A percentile compares a stretch with the other conserved stretches of the same genome.
Conservation (phyloP, 2,113 vertebrate species). For the Nyctibius bracteatus region DNA sequence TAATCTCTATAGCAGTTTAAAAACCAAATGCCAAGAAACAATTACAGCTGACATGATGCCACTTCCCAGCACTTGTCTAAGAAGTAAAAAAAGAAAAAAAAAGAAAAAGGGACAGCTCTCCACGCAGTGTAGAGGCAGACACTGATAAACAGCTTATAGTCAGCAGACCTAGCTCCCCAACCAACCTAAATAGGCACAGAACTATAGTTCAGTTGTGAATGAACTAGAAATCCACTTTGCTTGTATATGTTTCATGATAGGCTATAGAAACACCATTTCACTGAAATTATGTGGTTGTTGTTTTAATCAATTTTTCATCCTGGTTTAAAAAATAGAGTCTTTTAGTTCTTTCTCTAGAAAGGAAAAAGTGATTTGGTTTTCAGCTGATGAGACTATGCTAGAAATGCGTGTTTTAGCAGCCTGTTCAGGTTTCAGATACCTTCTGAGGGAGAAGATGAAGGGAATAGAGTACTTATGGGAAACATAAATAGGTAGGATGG, state of each 20-base stretch:
- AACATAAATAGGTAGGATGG: neutral
- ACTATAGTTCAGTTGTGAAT: neutral
- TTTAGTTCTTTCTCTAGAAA: neutral
- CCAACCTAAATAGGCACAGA: neutral
- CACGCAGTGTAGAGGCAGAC: neutral
- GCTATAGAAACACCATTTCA: neutral
- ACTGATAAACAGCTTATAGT: neutral
- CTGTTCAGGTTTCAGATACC: neutral
- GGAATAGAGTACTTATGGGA: neutral
- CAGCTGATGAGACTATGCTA: neutral
- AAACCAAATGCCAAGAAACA: neutral
- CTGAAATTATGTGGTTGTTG: neutral
- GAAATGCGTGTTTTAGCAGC: neutral
- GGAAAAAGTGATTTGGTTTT: neutral
- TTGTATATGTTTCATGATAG: neutral
- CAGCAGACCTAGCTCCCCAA: neutral
- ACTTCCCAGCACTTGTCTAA: neutral
- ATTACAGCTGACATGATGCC: neutral
- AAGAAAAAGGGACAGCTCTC: neutral
- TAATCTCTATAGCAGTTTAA: neutral
- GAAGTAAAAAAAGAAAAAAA: neutral
- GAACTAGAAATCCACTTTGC: neutral
- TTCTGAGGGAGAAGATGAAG: neutral
- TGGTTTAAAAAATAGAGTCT: neutral
- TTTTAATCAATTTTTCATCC: neutral